phyloP scores from a whole-genome alignment of 2,113 vertebrate genomes.

The Barbus barbus region DNA sequence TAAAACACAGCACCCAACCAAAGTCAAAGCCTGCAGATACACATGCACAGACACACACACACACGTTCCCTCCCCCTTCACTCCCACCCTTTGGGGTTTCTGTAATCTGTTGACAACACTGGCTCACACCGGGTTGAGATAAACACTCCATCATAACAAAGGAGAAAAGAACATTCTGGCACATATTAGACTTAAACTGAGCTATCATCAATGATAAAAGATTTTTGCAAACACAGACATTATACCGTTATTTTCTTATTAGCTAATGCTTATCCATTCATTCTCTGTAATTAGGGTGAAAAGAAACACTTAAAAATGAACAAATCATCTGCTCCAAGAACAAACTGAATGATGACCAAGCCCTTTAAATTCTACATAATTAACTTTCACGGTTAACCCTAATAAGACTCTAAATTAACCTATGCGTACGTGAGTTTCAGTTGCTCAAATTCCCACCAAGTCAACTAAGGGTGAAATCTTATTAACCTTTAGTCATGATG shows the following conservation, averaged over 20 bases:
- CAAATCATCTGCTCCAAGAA: neutral
- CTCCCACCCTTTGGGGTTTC: neutral
- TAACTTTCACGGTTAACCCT: conserved; percentile 9
- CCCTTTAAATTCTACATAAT: neutral
- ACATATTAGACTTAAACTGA: neutral
- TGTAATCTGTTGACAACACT: conserved; percentile 37
- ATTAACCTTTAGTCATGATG: conserved; percentile 23
- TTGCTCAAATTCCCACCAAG: neutral
- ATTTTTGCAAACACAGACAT: neutral
- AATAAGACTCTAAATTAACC: conserved; percentile 16
- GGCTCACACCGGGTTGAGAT: conserved; percentile 7
- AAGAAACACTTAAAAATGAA: neutral
- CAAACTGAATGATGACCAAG: neutral
- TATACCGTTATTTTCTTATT: neutral
- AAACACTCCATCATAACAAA: conserved; percentile 28
- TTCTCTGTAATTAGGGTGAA: conserved; percentile 1
- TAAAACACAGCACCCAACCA: conserved; percentile 24
- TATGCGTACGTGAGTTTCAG: neutral
- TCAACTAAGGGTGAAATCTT: neutral
- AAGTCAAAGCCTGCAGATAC: conserved; percentile 18
- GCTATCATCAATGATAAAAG: neutral
- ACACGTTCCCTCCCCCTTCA: neutral
- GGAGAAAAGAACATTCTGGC: neutral
- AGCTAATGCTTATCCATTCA: neutral
- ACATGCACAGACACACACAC: neutral